A percentile compares a stretch with the other conserved stretches of the same genome.
These are phyloP conservation scores for Stylophora pistillata DNA, from an alignment of 64 coral and sea anemone species.

Conservation along the genomic window DNA sequence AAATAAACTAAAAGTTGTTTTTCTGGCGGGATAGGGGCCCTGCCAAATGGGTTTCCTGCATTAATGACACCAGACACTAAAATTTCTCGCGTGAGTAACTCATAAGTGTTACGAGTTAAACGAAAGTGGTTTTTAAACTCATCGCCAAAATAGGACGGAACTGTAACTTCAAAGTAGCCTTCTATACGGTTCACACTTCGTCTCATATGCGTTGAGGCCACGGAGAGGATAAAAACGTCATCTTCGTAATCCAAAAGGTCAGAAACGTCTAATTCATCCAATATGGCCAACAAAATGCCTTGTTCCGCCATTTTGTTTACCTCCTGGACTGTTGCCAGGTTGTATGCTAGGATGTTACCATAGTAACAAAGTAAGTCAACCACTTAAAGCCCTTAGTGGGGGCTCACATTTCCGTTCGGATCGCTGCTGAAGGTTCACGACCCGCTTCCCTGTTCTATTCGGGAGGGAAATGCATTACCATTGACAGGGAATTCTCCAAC, in stretches of 20 bases:
- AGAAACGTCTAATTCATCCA: background rate
- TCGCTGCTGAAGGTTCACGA: conserved; percentile 36
- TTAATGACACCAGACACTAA: background rate
- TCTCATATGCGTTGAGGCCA: conserved; percentile 11
- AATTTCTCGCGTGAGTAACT: conserved; percentile 46
- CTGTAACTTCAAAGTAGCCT: conserved; percentile 30
- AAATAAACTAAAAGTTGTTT: conserved; percentile 15
- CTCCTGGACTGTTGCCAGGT: background rate
- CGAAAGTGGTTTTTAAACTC: conserved; percentile 39
- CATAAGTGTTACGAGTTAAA: conserved; percentile 26
- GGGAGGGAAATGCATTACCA: conserved; percentile 23
- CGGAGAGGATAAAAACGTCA: conserved; percentile 3
- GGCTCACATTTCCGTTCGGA: conserved; percentile 29
- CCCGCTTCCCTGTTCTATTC: conserved; percentile 5
- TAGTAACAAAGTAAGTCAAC: conserved; percentile 20
- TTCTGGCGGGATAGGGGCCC: conserved; percentile 1
- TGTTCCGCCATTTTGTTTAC: conserved; percentile 13
- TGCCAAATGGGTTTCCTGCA: conserved; percentile 21
- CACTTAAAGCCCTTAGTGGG: conserved; percentile 10
- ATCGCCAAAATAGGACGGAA: conserved; percentile 21
- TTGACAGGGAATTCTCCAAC: conserved; percentile 26
- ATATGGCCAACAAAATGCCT: background rate
- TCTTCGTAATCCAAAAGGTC: background rate
- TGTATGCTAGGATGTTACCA: conserved; percentile 9
- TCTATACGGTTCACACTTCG: conserved; percentile 4